Conservation (phyloP, 2,113 vertebrate genomes). For the Theropithecus gelada region DNA sequence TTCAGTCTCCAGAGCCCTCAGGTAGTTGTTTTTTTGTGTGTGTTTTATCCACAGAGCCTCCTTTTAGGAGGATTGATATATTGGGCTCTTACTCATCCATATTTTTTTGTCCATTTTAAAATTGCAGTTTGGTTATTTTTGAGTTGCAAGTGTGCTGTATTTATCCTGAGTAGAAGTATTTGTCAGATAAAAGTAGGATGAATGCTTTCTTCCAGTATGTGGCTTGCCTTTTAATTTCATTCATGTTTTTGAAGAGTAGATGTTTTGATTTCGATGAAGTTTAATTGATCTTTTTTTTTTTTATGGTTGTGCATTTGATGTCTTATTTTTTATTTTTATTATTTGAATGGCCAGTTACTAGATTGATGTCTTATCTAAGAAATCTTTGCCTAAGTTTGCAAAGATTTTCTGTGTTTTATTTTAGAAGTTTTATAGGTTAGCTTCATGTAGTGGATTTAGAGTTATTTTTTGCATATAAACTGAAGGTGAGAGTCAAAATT, state of each 20-base stretch:
- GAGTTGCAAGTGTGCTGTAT: background rate
- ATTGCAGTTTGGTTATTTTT: background rate
- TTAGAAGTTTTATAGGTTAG: background rate
- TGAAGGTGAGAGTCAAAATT: background rate
- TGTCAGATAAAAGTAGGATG: background rate
- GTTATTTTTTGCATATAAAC: background rate
- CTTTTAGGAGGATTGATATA: background rate
- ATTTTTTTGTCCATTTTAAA: background rate
- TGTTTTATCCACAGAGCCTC: background rate
- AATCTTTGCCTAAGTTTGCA: background rate
- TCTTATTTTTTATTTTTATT: background rate
- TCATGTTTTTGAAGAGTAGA: background rate
- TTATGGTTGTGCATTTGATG: background rate
- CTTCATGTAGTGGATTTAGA: background rate
- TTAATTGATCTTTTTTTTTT: background rate
- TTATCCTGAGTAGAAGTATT: background rate
- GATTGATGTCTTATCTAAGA: background rate
- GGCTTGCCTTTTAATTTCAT: background rate
- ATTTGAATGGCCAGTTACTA: too few relatives aligned
- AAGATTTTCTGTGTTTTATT: background rate
- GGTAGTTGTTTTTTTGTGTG: background rate
- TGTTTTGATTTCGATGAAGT: background rate
- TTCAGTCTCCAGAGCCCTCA: background rate
- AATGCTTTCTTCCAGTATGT: background rate
- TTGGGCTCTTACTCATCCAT: background rate